Base-by-base conservation (phyloP, 2,113 vertebrate genomes). In the Chrysochloris asiatica region DNA sequence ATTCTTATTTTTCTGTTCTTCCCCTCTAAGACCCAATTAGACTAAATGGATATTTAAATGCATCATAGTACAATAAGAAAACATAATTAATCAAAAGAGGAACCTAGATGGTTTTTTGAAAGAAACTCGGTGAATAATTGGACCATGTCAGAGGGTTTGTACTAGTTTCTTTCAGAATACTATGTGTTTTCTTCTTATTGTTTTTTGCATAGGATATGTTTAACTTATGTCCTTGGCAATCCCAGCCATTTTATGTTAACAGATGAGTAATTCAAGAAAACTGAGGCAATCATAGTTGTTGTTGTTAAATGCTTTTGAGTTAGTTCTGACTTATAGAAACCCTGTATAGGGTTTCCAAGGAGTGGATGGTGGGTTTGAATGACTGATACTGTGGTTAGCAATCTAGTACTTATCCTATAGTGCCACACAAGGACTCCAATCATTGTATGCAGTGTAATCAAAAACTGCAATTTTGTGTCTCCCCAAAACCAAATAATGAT, bases 121-220 rank as follows among this genome's bases (percentile, higher is more conserved):
- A 2, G 21, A 13, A 22, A 77, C 17, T 77, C 36, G 48, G 43
- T 33, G 47, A 54, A 56, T 85, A 54, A 54, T 17, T 81, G 33
- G 16, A 75, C 79, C 26, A 85, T 28, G 38, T 72, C 14, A 28
- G 54, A 86, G 65, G 28, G 63, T 52, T 50, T 67, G 8, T 80
- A 65, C 13, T 88, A 45, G 75, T 75, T 43, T 63, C 38, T 81
- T 85, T 93, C 75, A 73, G 33, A n/a, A 80, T 63, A 79, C 36
- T 54, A 22, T 61, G 22, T 47, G n/a, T 77, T 4, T 61, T 61
- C 7, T 84, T 78, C 48, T 38, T 43, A n/a, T n/a, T n/a, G n/a
- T n/a, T n/a, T n/a, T n/a, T n/a, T n/a, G n/a, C 47, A 43, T 13
- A 41, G 8, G 14, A n/a, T 28, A 14, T 5, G 6, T 73, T 65